Evolutionary conservation across 2,888 invertebrate genomes (phyloP), one percentile per base, ranked within the genome.

Genomic region (Biston betularia): DNA sequence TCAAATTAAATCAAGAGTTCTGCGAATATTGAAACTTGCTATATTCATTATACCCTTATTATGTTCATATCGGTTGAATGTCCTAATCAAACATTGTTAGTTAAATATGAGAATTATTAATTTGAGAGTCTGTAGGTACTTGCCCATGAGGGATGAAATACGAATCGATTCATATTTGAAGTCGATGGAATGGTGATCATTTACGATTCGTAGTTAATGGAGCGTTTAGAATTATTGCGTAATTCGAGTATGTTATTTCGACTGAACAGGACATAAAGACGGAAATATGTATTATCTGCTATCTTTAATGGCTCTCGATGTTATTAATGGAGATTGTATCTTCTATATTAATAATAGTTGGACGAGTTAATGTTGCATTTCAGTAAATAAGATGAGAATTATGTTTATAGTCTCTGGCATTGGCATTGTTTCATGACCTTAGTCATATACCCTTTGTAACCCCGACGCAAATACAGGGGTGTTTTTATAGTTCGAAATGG

Each of bases 1-100:
- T 15, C 53, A 44, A 48, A 50, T 50, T n/a, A 34, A 61, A 46
- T 48, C 48, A 49, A n/a, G n/a, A 61, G 55, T 59, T 61, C 33
- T 53, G 33, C 40, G 15, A 14, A 53, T 33, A 50, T 58, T 49
- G 7, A 6, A 8, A 34, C 34, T 44, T 44, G n/a, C 12, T 14
- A n/a, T 52, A 35, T 35, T 7, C 8, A 52, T 24, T 35, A 10
- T 14, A 38, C 38, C 0, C 1, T 14, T 54, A 42, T 54, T 24
- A 44, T 24, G 5, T 44, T 42, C 38, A 58, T 65, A 59, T 54
- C 15, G 56, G 58, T 68, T 68, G 52, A 57, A 63, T 58, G 62
- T 62, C 68, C 68, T 72, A 59, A 56, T 59, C 64, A 72, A 72
- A 72, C 65, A 68, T 66, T 11, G 34, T 34, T 63, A 40, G 46